Evolutionary conservation across 92 coral and sea anemone species (phyloP).

Genomic region (Porites cylindrica): DNA sequence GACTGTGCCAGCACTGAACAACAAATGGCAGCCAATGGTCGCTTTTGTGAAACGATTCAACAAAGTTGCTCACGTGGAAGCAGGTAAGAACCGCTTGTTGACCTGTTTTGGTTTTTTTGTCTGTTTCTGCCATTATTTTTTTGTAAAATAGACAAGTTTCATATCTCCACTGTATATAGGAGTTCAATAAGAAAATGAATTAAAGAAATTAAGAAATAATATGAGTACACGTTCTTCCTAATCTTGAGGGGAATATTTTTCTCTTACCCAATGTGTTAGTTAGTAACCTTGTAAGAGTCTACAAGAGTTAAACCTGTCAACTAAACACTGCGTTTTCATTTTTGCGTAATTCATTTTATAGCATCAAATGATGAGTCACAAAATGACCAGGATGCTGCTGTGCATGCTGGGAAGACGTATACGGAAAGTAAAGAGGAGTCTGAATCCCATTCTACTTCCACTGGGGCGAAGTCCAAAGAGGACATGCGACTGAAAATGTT

Average conservation of each 20-base stretch:
- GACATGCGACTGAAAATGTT: conserved; percentile 24
- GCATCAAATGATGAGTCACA: conserved; percentile 1
- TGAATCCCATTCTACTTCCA: not conserved
- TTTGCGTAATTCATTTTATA: not conserved
- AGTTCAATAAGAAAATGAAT: too few relatives aligned
- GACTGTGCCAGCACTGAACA: conserved; percentile 90
- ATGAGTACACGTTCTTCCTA: too few relatives aligned
- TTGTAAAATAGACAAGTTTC: too few relatives aligned
- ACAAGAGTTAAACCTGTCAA: too few relatives aligned
- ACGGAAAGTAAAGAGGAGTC: not conserved
- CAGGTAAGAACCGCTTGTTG: conserved; percentile 20
- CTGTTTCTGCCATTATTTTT: too few relatives aligned
- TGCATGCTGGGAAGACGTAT: not conserved
- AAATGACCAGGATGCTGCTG: not conserved
- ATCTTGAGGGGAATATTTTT: too few relatives aligned
- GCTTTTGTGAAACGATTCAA: conserved; percentile 69
- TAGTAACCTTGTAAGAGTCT: too few relatives aligned
- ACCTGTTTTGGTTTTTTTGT: not conserved
- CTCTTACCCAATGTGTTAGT: too few relatives aligned
- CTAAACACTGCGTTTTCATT: not conserved
- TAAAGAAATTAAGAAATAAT: too few relatives aligned
- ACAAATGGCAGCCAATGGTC: conserved; percentile 88
- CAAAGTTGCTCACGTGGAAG: conserved; percentile 34
- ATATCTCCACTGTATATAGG: too few relatives aligned
- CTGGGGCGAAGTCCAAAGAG: not conserved